Base-by-base conservation (phyloP, 2,888 invertebrate genomes). In the Cephus runcator region DNA sequence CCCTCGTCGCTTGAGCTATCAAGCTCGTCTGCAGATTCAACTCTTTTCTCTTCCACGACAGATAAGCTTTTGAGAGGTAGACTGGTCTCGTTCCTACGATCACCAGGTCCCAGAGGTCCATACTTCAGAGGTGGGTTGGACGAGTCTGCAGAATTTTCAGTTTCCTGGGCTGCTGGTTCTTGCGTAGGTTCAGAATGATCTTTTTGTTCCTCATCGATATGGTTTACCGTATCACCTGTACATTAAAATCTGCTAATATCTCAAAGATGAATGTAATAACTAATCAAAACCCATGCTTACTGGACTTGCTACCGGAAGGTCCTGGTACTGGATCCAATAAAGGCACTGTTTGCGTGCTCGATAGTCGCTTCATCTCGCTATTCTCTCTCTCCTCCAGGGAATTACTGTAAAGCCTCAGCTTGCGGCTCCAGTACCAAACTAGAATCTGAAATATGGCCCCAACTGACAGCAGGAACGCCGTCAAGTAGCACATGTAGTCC, bases 401-500 rank as follows among this genome's bases (percentile, higher is more conserved):
- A 69, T 68, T 73, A 56, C 75, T 86, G 79, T 92, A 92, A 0
- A 93, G 77, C 31, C 88, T 85, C 34, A 93, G 84, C 80, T 93
- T 92, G 78, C 91, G 90, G 30, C 91, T 90, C 76, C 92, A 92
- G 73, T 92, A 87, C 82, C 92, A 93, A 1, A 93, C 92, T 1
- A 93, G 76, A 1, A 92, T 83, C 81, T 93, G 93, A 33, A 93
- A 91, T 4, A 92, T 69, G 1, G 92, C 87, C 23, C 92, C 92
- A 1, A 92, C 79, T 3, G 91, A 76, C 2, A 93, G 90, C 0
- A 94, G 86, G 6, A 88, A 83, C 15, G 92, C 90, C 1, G 93
- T 92, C 11, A 92, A 76, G n/a, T 92, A 92, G 78, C 92, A 92
- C 35, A 93, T 76, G 69, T 93, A 92, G 79, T 92, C 89, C 68